phyloP scores from a whole-genome alignment of 2,888 invertebrate species.

The Ditula angustiorana region DNA sequence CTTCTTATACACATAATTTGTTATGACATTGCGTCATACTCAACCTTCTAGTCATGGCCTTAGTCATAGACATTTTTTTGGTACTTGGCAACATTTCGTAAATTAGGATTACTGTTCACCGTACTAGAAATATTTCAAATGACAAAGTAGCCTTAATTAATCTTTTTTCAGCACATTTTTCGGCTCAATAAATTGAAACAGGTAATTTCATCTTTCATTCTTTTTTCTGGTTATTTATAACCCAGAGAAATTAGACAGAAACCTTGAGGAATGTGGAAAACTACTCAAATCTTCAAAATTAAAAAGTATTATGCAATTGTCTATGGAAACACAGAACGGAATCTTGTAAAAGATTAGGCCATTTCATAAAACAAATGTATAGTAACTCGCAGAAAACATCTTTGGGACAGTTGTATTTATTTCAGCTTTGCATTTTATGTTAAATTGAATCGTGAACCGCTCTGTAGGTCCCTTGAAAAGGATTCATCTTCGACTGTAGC shows the following conservation, averaged over 20 bases:
- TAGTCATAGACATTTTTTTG: constrained; percentile 22
- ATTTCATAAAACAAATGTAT: constrained; percentile 87
- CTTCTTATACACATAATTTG: neutral
- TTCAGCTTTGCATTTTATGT: constrained; percentile 85
- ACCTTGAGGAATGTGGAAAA: constrained; percentile 66
- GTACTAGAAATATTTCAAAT: neutral
- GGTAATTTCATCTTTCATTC: neutral
- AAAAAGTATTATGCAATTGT: constrained; percentile 76
- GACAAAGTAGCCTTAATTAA: neutral
- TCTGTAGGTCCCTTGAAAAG: constrained; percentile 78
- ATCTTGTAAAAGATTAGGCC: constrained; percentile 87
- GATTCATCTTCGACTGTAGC: constrained; percentile 79
- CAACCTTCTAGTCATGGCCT: constrained; percentile 5
- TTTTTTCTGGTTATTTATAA: neutral
- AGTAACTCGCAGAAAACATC: constrained; percentile 86
- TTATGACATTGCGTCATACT: constrained; percentile 23
- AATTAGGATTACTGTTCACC: constrained; percentile 14
- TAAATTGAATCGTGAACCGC: constrained; percentile 83
- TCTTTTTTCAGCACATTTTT: neutral
- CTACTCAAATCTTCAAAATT: constrained; percentile 70
- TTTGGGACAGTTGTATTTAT: constrained; percentile 85
- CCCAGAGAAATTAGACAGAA: constrained; percentile 48
- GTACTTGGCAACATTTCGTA: constrained; percentile 5
- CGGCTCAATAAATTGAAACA: neutral
- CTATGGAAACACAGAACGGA: constrained; percentile 85